Evolutionary conservation across 2,113 vertebrate genomes (phyloP), one percentile per base, ranked within the genome.

Genomic region (Upupa epops): DNA sequence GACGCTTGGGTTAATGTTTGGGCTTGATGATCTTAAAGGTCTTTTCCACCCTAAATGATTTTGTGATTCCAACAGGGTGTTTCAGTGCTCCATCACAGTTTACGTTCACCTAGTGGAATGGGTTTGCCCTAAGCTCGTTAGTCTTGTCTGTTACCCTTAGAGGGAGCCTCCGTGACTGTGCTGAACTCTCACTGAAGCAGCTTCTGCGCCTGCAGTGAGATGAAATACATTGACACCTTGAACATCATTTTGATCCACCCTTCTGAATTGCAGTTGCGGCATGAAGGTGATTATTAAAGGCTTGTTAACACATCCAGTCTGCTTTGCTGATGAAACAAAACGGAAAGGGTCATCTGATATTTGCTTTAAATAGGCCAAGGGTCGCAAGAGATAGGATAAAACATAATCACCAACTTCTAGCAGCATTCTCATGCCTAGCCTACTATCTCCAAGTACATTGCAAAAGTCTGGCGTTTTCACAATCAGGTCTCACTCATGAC

Each of bases 391-490:
- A 88, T 87, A 85, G 64, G 45, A 79, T 56, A 93, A 95, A 93
- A 92, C 34, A 70, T 32, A 82, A 60, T 87, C 66, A 76, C 17
- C 78, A 66, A 21, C 51, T 90, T 80, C 83, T 6, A 74, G 72
- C 52, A 89, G 42, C 29, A 56, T 80, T 89, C 77, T 76, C 34
- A 71, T 74, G 81, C 52, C 74, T 52, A 90, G 68, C 48, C 93
- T 90, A 16, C 63, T 84, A 22, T 76, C 90, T 89, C 56, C 68
- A 84, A 82, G 68, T 26, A 42, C 24, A 48, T 94, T 93, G 90
- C 92, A 93, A 87, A 93, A 96, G 68, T 13, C 74, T 60, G 28
- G 42, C 9, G 16, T 89, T 95, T 96, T 93, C 92, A 85, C 70
- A 87, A 92, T 71, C 86, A 66, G 54, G 77, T 63, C 40, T 15